Evolutionary conservation across 2,113 vertebrate genomes (phyloP), one percentile per base, ranked within the genome.

Genomic region (Phalacrocorax pelagicus): DNA sequence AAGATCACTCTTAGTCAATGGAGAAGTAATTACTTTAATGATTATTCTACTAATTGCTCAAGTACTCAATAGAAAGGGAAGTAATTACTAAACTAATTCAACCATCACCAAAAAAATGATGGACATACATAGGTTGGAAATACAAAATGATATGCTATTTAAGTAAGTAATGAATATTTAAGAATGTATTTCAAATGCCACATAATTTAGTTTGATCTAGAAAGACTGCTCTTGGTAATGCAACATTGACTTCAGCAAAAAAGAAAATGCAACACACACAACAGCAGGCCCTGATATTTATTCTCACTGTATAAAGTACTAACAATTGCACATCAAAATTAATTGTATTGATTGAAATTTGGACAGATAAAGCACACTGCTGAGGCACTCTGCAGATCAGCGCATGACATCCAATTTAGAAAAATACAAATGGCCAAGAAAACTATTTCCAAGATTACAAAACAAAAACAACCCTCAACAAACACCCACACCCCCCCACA

Each of bases 61-160:
- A 36, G 70, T 54, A 79, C 57, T 92, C 62, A 69, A 72, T 34
- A 78, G 26, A 65, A 89, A 72, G 27, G 52, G 44, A 90, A 94
- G 74, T 82, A 91, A 96, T 90, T 93, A 71, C 79, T 92, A 80
- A 94, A 93, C 34, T 66, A 92, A 63, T 67, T 93, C 79, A 83
- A 62, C 20, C 20, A 77, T 42, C 42, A 63, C 49, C 47, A 71
- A 85, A 88, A 36, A 46, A 86, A 54, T 78, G 1, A 94, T 22
- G 23, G 36, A 58, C 54, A 77, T 54, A 55, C 15, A 83, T 9
- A 66, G 32, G 10, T 3, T 70, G 30, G 12, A 94, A 96, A 85
- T 27, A 71, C 3, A 81, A 93, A 90, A 12, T 20, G 0, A 71
- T n/a, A 72, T 6, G 36, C 46, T 84, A 88, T 47, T 69, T 81